A percentile compares a stretch with the other conserved stretches of the same genome.
These are phyloP conservation scores for Epistrophe eligans DNA, from an alignment of 2,888 invertebrate genomes.

Conservation along the genomic window DNA sequence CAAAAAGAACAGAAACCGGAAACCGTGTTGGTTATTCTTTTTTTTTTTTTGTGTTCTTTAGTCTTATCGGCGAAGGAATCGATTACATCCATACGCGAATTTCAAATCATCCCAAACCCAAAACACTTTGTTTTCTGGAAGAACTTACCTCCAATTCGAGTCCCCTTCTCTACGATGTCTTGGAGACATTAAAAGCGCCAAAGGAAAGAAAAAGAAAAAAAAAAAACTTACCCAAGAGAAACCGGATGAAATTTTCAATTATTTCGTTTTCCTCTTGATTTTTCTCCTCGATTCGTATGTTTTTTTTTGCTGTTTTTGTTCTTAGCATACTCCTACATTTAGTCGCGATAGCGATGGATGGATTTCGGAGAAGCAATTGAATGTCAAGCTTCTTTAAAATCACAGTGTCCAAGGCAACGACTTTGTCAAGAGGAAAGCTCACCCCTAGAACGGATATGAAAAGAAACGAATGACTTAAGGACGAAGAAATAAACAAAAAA, in stretches of 20 bases:
- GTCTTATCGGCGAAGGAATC: conserved; percentile 52
- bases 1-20: conserved; percentile 20
- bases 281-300: conserved; percentile 21
- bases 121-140: conserved; percentile 57
- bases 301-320: conserved; percentile 4
- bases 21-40: conserved; percentile 17
- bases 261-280: conserved; percentile 60
- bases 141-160: background rate
- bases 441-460: conserved; percentile 23
- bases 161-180: background rate
- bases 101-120: conserved; percentile 59
- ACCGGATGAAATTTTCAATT: conserved; percentile 69
- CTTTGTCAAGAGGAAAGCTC: conserved; percentile 10
- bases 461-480: conserved; percentile 11
- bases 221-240: conserved; percentile 35
- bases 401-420: conserved; percentile 58
- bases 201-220: background rate
- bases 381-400: conserved; percentile 62
- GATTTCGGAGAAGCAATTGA: conserved; percentile 61
- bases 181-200: conserved; percentile 29
- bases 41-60: conserved; percentile 1
- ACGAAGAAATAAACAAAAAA: conserved; percentile 2
- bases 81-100: conserved; percentile 61
- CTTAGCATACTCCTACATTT: background rate
- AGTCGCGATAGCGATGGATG: conserved; percentile 36